Base-by-base conservation (phyloP, 2,113 vertebrate genomes). In the Atractosteus spatula region DNA sequence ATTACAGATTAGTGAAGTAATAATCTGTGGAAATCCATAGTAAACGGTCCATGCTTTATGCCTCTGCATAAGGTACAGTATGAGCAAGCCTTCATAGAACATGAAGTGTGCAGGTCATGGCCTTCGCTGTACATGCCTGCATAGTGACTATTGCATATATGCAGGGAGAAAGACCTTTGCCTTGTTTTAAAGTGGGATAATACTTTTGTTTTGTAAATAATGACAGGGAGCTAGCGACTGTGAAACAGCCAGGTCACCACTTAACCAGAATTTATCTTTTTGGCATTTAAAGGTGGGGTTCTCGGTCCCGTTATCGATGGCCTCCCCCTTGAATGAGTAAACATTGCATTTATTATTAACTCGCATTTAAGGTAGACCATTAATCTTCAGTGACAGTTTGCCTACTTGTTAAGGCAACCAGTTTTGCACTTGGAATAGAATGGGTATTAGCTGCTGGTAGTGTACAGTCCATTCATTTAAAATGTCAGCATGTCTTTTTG, bases 311-410 rank as follows among this genome's bases (percentile, higher is more conserved):
- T 93, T 93, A 93, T 93, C 90, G 89, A 90, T 92, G 90, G 88
- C 87, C 88, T 91, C 88, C 90, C 89, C 88, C 88, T 87, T 87
- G 84, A 91, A 91, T 86, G 87, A 90, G 89, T 92, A 93, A 93
- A 92, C 91, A 93, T 87, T 86, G 89, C 89, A 93, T 93, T 93
- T 92, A 93, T 93, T 93, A 93, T 93, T 91, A 92, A 93, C 91
- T 93, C 89, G 90, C 88, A 90, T 91, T 91, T 91, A 93, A 91
- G 91, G 91, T 89, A 88, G 89, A 80, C 80, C 90, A 93, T 93
- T 93, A 93, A 93, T 93, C 91, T 89, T 89, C 78, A 77, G 71
- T 92, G 91, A 91, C 91, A 91, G 87, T 91, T 88, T 87, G 86
- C 87, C 90, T 91, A 91, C 89, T 93, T 92, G 90, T 92, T 91